A percentile compares a stretch with the other conserved stretches of the same genome.
These are phyloP conservation scores for Amazona guildingii DNA, from an alignment of 2,113 vertebrate species.

Conservation along the genomic window DNA sequence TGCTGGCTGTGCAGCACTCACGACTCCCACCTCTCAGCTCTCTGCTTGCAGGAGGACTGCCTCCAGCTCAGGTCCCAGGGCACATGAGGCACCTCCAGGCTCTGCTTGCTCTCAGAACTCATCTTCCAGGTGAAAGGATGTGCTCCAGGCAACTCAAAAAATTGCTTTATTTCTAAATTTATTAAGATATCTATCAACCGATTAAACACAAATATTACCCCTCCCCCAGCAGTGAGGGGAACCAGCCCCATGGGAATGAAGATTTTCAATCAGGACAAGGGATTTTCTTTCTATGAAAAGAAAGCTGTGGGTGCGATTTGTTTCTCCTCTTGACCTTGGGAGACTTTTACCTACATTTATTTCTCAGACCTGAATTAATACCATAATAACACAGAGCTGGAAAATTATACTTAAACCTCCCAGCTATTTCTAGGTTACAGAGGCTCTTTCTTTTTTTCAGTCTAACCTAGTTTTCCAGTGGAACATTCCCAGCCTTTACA, in stretches of 20 bases:
- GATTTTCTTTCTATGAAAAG: not conserved
- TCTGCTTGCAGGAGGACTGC: not conserved
- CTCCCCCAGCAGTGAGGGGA: fast-evolving
- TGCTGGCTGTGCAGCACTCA: not conserved
- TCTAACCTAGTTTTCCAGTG: slow-evolving; percentile 65
- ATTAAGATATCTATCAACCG: not conserved
- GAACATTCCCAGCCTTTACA: slow-evolving; percentile 53
- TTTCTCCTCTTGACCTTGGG: slow-evolving; percentile 47
- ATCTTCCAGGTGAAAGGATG: not conserved
- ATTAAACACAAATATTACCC: not conserved
- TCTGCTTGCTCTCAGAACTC: not conserved
- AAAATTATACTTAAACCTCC: slow-evolving; percentile 62
- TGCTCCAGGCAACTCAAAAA: not conserved
- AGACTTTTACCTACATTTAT: slow-evolving; percentile 58
- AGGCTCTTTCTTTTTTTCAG: slow-evolving; percentile 60
- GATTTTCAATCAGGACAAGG: not conserved
- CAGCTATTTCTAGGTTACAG: slow-evolving; percentile 66
- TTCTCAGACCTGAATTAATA: slow-evolving; percentile 62
- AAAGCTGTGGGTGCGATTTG: not conserved
- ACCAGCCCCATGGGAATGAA: not conserved
- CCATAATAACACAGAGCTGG: slow-evolving; percentile 50
- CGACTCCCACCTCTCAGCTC: not conserved
- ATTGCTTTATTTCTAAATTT: not conserved
- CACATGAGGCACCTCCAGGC: fast-evolving
- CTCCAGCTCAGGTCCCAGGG: not conserved